Percentiles rank a stretch among this genome's conserved stretches.
phyloP scores from a whole-genome alignment of 2,888 invertebrate species.

The Pterobdella sp. region DNA sequence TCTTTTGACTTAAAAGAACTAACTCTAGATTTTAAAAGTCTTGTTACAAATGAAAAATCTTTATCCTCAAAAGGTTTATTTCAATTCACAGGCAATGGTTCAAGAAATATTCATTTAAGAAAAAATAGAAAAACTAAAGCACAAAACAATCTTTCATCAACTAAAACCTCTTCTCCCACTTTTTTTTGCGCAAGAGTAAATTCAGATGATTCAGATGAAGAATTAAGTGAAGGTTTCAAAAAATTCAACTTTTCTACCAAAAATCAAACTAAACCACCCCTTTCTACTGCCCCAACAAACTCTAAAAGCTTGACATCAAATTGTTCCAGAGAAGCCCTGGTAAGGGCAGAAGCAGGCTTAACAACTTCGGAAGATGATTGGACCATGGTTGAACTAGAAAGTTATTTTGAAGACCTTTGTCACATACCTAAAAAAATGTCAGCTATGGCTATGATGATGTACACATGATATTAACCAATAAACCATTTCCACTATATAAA shows the following conservation, averaged over 20 bases:
- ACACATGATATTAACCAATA: constrained; percentile 16
- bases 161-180: neutral
- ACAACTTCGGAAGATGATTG: constrained; percentile 20
- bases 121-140: neutral
- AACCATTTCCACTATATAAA: neutral
- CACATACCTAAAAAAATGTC: constrained; percentile 33
- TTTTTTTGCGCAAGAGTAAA: neutral
- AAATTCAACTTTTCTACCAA: constrained; percentile 4
- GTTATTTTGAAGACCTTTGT: constrained; percentile 32
- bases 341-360: neutral
- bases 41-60: neutral
- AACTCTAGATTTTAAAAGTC: constrained; percentile 6
- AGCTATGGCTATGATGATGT: constrained; percentile 32
- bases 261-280: neutral
- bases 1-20: constrained; percentile 9
- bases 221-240: constrained; percentile 13
- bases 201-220: constrained; percentile 10
- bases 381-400: constrained; percentile 25
- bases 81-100: neutral
- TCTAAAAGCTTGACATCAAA: neutral
- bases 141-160: neutral
- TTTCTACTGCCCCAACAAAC: neutral
- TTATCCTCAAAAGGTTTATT: neutral
- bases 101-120: neutral
- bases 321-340: constrained; percentile 3